These are phyloP conservation scores for Takifugu ocellatus DNA, from an alignment of 2,797 vertebrate species.

Conservation along the genomic window DNA sequence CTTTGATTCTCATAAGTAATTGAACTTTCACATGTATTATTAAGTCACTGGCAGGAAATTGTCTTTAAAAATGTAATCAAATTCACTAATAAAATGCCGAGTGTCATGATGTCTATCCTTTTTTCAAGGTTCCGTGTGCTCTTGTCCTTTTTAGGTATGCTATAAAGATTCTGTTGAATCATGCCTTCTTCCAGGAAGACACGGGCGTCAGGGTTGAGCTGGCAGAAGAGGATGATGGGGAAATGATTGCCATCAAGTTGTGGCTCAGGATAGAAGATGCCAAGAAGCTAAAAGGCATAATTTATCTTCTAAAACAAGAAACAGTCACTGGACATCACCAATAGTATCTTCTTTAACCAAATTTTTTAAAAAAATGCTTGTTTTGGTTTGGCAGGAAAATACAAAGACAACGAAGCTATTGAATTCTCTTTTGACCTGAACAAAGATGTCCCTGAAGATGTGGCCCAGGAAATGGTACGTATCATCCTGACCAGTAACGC, in stretches of 20 bases:
- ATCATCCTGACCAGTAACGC: not conserved
- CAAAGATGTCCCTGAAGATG: constrained; percentile 95
- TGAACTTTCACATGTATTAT: too few species aligned
- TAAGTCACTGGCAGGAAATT: too few species aligned
- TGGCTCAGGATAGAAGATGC: constrained; percentile 98
- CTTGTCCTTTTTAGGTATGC: constrained; percentile 81
- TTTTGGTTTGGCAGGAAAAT: constrained; percentile 76
- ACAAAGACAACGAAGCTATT: constrained; percentile 99
- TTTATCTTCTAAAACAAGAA: not conserved
- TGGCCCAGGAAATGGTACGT: constrained; percentile 97
- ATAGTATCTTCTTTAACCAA: not conserved
- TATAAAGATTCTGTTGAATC: constrained; percentile 97
- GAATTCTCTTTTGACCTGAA: constrained; percentile 98
- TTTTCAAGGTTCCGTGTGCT: not conserved
- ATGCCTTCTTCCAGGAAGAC: constrained; percentile 98
- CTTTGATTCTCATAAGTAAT: too few species aligned
- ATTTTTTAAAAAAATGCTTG: constrained; percentile 1
- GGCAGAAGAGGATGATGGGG: constrained; percentile 98
- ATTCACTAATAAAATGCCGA: too few species aligned
- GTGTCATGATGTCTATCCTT: not conserved
- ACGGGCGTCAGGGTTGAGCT: constrained; percentile 96
- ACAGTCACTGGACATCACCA: not conserved
- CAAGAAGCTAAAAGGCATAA: constrained; percentile 91
- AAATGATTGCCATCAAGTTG: constrained; percentile 96
- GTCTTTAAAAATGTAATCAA: too few species aligned